Evolutionary conservation across 2,888 invertebrate species (phyloP).

Genomic region (Eilema caniola): DNA sequence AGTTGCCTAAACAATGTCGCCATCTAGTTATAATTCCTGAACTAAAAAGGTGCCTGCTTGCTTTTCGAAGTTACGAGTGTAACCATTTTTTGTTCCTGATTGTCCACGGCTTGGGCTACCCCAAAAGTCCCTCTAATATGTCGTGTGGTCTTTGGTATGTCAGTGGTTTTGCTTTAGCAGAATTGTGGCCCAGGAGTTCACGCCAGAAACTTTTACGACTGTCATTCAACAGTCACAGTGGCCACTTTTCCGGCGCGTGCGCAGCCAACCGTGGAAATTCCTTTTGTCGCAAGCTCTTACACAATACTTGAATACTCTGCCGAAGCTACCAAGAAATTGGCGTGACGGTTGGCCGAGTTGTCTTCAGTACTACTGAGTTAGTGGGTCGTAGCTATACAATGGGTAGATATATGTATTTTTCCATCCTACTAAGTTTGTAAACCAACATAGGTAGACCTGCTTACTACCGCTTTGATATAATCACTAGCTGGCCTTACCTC

Average conservation of each 20-base stretch:
- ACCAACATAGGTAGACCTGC: background rate
- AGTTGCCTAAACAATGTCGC: too few relatives aligned
- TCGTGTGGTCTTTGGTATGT: too few relatives aligned
- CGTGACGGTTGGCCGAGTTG: constrained; percentile 19
- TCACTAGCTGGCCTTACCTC: too few relatives aligned
- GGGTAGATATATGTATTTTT: background rate
- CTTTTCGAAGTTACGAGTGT: too few relatives aligned
- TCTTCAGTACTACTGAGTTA: background rate
- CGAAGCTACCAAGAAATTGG: constrained; percentile 5
- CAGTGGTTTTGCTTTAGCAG: too few relatives aligned
- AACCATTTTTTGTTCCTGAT: too few relatives aligned
- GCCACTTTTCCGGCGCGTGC: constrained; percentile 4
- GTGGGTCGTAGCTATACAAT: background rate
- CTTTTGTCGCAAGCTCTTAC: constrained; percentile 3
- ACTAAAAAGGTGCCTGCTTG: too few relatives aligned
- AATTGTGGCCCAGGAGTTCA: too few relatives aligned
- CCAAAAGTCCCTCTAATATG: too few relatives aligned
- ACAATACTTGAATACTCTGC: background rate
- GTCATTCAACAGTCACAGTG: background rate
- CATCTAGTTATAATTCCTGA: too few relatives aligned
- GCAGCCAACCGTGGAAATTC: constrained; percentile 3
- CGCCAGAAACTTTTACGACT: background rate
- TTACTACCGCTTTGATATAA: too few relatives aligned
- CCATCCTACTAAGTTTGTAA: background rate
- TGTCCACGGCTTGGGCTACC: too few relatives aligned